Base-by-base conservation (phyloP, 2,888 invertebrate genomes). In the Ochropacha duplaris region DNA sequence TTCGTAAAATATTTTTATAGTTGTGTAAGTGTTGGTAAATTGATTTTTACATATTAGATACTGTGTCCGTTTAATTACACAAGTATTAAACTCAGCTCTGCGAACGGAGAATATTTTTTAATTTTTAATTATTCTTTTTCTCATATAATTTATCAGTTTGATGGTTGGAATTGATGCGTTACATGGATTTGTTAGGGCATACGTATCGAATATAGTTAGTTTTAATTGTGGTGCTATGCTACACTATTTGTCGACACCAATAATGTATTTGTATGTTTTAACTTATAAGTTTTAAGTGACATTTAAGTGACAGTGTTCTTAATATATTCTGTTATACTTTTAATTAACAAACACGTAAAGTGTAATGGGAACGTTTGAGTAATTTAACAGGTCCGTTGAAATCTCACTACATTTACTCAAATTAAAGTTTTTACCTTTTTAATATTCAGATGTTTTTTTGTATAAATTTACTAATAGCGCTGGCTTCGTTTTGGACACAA, bases 1-100 rank as follows among this genome's bases (percentile, higher is more conserved):
- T 91, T 90, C 89, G n/a, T 91, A 87, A 84, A 88, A 90, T 90
- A 91, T 91, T 90, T 92, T 91, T 90, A 81, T 87, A 92, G 90
- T 79, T 80, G 75, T 80, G 75, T 92, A 92, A 92, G 92, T 90
- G 89, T 89, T 88, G 86, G 87, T 88, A 82, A 86, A 86, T 88
- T 88, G 82, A 81, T 89, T 90, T 90, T 88, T 87, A 86, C 79
- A 81, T 79, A 78, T 76, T 84, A 83, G 71, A 78, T 82, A 79
- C 85, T 79, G 82, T 24, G 5, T n/a, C 24, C 5, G 28, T 79
- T 76, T 85, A 79, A 81, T 83, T 84, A 83, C 84, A 82, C 84
- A 84, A 84, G 87, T 88, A 87, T 88, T 89, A 86, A 73, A 69
- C 71, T 73, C 64, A 69, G 63, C 69, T 71, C 71, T 69, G 66